Conservation (phyloP, 1,140 invertebrate genomes). For the Drosophila triauraria region DNA sequence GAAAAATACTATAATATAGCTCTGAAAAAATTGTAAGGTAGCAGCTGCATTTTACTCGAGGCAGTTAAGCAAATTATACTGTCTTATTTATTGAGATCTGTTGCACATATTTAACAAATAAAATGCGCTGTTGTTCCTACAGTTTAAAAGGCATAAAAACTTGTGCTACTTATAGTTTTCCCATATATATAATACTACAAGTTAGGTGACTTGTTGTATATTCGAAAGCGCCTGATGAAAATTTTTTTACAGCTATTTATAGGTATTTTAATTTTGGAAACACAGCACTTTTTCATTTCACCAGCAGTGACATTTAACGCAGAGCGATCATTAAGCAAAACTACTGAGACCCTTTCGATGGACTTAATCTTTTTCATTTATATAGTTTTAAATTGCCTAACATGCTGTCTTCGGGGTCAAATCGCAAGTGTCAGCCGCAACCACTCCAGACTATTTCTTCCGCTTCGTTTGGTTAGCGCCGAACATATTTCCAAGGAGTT, state of each 20-base stretch:
- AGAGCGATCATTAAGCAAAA: neutral
- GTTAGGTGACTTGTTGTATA: neutral
- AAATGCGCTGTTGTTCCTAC: too few relatives aligned
- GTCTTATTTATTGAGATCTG: too few relatives aligned
- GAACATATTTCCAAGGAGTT: slow-evolving; percentile 63
- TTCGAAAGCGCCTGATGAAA: neutral
- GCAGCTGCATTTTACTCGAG: too few relatives aligned
- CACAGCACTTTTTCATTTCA: slow-evolving; percentile 1
- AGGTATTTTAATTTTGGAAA: neutral
- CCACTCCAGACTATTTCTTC: neutral
- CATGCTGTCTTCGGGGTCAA: neutral
- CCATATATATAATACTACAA: neutral
- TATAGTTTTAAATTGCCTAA: neutral
- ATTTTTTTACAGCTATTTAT: neutral
- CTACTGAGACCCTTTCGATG: neutral
- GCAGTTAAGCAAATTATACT: too few relatives aligned
- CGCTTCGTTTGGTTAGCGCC: slow-evolving; percentile 24
- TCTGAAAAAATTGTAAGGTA: too few relatives aligned
- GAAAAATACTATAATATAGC: too few relatives aligned
- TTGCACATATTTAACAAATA: too few relatives aligned
- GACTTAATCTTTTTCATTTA: neutral
- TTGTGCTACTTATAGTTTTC: too few relatives aligned
- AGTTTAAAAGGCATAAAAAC: too few relatives aligned
- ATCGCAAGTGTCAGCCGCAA: neutral
- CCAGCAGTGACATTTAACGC: too few relatives aligned